These are phyloP conservation scores for Elephas maximus DNA, from an alignment of 2,113 vertebrate species.

Conservation along the genomic window DNA sequence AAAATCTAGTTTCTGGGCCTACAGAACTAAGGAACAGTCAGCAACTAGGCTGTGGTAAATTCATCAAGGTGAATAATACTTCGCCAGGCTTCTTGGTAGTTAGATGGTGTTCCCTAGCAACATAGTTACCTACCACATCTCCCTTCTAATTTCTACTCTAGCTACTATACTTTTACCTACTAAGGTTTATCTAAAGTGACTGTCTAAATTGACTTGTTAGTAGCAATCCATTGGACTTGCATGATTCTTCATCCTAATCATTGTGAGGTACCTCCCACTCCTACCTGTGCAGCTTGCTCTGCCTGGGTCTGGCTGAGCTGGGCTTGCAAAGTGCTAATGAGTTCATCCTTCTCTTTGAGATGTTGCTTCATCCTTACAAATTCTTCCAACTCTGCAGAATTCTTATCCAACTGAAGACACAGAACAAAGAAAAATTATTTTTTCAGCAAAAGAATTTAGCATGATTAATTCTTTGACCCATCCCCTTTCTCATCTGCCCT, in stretches of 20 bases:
- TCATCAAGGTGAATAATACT: background rate
- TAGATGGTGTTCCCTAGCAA: background rate
- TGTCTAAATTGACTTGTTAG: background rate
- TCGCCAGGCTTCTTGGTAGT: background rate
- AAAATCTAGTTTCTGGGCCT: constrained; percentile 43
- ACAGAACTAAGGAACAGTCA: constrained; percentile 6
- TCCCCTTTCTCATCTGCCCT: background rate
- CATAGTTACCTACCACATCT: background rate
- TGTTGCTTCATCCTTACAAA: constrained; percentile 87
- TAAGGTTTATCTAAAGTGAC: background rate
- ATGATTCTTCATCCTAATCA: background rate
- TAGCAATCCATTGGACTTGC: background rate
- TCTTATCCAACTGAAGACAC: constrained; percentile 38
- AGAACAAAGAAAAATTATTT: background rate
- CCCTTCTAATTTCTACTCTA: background rate
- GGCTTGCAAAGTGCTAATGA: constrained; percentile 85
- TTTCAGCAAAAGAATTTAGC: constrained; percentile 51
- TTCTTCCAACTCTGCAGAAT: constrained; percentile 85
- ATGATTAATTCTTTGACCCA: constrained; percentile 20
- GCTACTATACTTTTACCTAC: constrained; percentile 8
- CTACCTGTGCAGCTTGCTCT: constrained; percentile 91
- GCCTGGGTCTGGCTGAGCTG: constrained; percentile 91
- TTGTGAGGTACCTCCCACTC: background rate
- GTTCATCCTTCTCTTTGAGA: constrained; percentile 89
- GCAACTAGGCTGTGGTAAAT: constrained; percentile 6